Evolutionary conservation across 2,797 vertebrate genomes (phyloP), one percentile per base, ranked within the genome.

Genomic region (Semotilus atromaculatus): DNA sequence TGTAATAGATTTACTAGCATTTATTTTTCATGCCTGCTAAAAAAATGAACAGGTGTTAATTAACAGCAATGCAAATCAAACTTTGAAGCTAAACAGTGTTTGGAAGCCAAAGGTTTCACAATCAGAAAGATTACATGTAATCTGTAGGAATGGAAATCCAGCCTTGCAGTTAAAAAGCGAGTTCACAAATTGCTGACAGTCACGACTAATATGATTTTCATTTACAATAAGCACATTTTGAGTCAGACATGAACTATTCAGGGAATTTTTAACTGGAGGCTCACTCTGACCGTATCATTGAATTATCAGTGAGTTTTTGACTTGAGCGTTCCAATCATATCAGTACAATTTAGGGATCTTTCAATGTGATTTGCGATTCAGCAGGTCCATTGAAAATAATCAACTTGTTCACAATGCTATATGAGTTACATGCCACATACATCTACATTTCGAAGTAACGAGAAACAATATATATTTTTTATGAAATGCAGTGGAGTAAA

Each of bases 51-150:
- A 67, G 13, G 70, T 16, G 10, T 9, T 18, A 58, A 77, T 86
- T 58, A 81, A 68, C 55, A 60, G 31, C 19, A n/a, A 83, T 86
- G 62, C 10, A 82, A 84, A 82, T 66, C 80, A 51, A 38, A 81
- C 45, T 38, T 81, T 86, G 26, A 67, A 82, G 81, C 83, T 83
- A 72, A 82, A 81, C 14, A 62, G 82, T 78, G 11, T 45, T 45
- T 45, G 36, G 31, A 74, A 81, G 53, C 70, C 34, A 64, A 83
- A 68, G 3, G 83, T 29, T 62, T 83, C 76, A 73, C 66, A 71
- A 48, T 16, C 14, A 48, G 45, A 48, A 45, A 16, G 45, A 48
- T 48, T 48, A 13, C 4, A 16, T 14, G 14, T 5, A 45, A 45
- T 45, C 10, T n/a, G 29, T 7, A 7, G 53, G 21, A 55, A 55